phyloP scores from a whole-genome alignment of 2,113 vertebrate genomes.

The Hoplias malabaricus region DNA sequence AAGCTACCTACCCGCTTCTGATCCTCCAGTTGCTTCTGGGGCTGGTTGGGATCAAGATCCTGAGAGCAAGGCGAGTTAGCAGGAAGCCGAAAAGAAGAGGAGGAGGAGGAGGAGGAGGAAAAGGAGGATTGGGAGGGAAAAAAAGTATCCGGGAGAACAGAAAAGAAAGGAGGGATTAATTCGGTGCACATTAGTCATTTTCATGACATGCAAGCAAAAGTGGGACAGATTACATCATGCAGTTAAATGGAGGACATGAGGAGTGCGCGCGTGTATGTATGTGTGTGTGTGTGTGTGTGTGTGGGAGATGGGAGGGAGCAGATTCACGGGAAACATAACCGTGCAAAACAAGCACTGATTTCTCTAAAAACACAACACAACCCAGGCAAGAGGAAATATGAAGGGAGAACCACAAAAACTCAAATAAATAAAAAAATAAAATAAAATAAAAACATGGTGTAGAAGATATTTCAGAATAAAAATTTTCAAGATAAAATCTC shows the following conservation, averaged over 20 bases:
- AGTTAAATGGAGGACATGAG: constrained; percentile 59
- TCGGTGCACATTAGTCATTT: constrained; percentile 71
- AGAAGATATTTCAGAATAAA: no score
- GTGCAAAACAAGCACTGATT: constrained; percentile 43
- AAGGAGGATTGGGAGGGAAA: constrained; percentile 25
- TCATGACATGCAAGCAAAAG: constrained; percentile 63
- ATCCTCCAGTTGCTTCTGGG: constrained; percentile 96
- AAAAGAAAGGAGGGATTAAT: constrained; percentile 65
- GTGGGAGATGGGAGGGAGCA: constrained; percentile 42
- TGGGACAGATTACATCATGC: constrained; percentile 64
- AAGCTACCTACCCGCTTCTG: constrained; percentile 92
- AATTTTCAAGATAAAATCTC: neutral
- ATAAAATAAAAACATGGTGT: no score
- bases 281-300: constrained; percentile 29
- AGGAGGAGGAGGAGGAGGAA: constrained; percentile 1
- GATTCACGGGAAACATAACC: constrained; percentile 42
- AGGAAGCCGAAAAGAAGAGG: constrained; percentile 58
- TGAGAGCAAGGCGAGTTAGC: constrained; percentile 78
- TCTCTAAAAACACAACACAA: neutral
- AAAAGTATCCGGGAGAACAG: constrained; percentile 35
- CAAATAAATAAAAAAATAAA: no score
- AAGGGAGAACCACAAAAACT: neutral
- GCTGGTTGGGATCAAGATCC: constrained; percentile 93
- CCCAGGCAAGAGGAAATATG: neutral
- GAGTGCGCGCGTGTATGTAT: constrained; percentile 22